Conservation (phyloP, 1,140 invertebrate species). For the Augochlora pura region DNA sequence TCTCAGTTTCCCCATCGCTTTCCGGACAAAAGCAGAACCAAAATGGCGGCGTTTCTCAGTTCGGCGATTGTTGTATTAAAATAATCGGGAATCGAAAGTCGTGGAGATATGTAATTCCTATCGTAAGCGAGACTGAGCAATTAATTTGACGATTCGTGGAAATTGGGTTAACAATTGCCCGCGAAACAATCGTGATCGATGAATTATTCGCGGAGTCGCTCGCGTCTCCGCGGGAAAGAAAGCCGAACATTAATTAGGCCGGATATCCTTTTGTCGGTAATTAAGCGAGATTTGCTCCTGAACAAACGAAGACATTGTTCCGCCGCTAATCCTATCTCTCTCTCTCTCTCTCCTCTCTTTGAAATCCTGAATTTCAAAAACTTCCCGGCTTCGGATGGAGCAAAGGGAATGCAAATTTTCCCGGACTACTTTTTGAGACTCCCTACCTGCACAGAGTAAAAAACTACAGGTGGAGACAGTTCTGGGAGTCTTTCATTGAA, state of each 20-base stretch:
- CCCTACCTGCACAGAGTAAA: too few relatives aligned
- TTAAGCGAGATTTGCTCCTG: constrained; percentile 21
- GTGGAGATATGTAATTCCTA: neutral
- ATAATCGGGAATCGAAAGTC: neutral
- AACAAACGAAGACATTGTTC: neutral
- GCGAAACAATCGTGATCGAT: neutral
- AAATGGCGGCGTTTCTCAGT: neutral
- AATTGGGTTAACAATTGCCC: neutral
- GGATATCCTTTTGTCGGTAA: constrained; percentile 38
- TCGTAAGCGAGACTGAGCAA: neutral
- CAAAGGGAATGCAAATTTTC: neutral
- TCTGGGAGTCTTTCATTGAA: too few relatives aligned
- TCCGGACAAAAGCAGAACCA: neutral
- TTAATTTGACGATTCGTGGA: neutral
- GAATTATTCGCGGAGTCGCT: constrained; percentile 10
- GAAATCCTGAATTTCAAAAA: neutral
- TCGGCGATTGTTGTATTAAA: neutral
- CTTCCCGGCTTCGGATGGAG: neutral
- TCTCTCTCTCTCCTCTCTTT: neutral
- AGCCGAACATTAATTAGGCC: constrained; percentile 33
- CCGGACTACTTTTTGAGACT: too few relatives aligned
- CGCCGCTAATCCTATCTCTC: neutral
- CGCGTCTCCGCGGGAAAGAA: constrained; percentile 13
- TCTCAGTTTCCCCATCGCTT: too few relatives aligned
- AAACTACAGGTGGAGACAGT: too few relatives aligned